A percentile compares a stretch with the other conserved stretches of the same genome.
phyloP scores from a whole-genome alignment of 2,888 invertebrate genomes.

The Sturmia bella region DNA sequence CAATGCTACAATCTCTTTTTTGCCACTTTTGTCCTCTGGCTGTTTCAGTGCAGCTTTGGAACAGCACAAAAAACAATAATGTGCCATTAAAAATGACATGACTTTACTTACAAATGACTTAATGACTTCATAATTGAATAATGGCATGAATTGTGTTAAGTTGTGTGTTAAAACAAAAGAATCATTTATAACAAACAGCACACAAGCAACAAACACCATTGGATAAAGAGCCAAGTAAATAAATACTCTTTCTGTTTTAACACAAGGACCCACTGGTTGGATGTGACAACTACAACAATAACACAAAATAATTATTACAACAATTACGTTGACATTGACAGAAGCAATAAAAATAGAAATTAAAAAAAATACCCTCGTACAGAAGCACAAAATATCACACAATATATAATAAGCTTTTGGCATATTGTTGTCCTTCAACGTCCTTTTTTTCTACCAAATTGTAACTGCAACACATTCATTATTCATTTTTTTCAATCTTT shows the following conservation, averaged over 20 bases:
- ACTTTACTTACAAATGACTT: conserved; percentile 72
- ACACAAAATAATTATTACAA: conserved; percentile 39
- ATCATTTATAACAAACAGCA: conserved; percentile 68
- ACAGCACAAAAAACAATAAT: conserved; percentile 49
- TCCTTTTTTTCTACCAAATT: background rate
- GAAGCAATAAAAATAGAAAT: conserved; percentile 50
- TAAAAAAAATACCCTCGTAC: conserved; percentile 15
- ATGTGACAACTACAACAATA: conserved; percentile 39
- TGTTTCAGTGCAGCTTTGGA: background rate
- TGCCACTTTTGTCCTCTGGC: conserved; percentile 24
- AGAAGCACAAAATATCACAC: conserved; percentile 7
- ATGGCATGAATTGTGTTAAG: conserved; percentile 69
- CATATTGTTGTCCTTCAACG: conserved; percentile 29
- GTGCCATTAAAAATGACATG: conserved; percentile 69
- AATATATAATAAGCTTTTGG: conserved; percentile 47
- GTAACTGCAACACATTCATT: conserved; percentile 37
- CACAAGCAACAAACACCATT: conserved; percentile 33
- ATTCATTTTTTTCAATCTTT: conserved; percentile 16
- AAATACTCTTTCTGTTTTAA: conserved; percentile 8
- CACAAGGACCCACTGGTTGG: conserved; percentile 43
- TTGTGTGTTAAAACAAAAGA: conserved; percentile 58
- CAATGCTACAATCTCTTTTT: conserved; percentile 19
- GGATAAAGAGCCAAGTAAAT: background rate
- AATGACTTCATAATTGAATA: conserved; percentile 74
- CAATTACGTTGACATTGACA: conserved; percentile 50